These are phyloP conservation scores for Cataglyphis altisquamis DNA, from an alignment of 2,888 invertebrate genomes.

Conservation along the genomic window DNA sequence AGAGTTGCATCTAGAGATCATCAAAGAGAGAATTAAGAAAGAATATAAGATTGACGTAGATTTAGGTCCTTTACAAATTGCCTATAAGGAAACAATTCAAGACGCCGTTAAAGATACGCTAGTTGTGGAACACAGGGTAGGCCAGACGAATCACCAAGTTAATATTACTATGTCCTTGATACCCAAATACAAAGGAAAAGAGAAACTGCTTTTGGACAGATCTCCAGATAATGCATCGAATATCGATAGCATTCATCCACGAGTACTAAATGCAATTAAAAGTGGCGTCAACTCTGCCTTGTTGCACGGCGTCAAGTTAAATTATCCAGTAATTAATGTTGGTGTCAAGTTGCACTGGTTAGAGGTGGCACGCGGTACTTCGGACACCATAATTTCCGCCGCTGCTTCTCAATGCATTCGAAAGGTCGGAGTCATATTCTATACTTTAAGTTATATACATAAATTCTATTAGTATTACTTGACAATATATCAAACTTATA, in stretches of 20 bases:
- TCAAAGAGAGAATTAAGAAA: conserved; percentile 94
- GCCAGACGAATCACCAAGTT: conserved; percentile 88
- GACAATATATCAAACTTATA: not conserved
- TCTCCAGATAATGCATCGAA: conserved; percentile 90
- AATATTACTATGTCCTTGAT: conserved; percentile 89
- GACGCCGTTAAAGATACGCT: conserved; percentile 86
- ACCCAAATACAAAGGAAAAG: conserved; percentile 84
- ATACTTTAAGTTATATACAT: conserved; percentile 19
- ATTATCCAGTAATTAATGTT: conserved; percentile 93
- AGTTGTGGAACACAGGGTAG: conserved; percentile 89
- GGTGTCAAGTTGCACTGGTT: conserved; percentile 93
- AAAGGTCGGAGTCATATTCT: conserved; percentile 88
- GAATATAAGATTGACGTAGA: conserved; percentile 97
- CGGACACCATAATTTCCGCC: conserved; percentile 93
- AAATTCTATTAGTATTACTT: not conserved
- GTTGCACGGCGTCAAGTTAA: conserved; percentile 93
- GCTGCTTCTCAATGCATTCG: conserved; percentile 93
- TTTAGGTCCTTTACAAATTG: conserved; percentile 96
- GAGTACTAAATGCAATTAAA: conserved; percentile 90
- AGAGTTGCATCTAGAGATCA: conserved; percentile 97
- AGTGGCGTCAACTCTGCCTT: conserved; percentile 91
- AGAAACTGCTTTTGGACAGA: conserved; percentile 88
- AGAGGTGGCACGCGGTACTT: conserved; percentile 91
- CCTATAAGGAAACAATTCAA: conserved; percentile 93
- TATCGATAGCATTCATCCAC: conserved; percentile 89